Percentiles rank a stretch among this genome's conserved stretches.
Conservation (phyloP, 2,113 vertebrate genomes). For the Trematomus loennbergii region DNA sequence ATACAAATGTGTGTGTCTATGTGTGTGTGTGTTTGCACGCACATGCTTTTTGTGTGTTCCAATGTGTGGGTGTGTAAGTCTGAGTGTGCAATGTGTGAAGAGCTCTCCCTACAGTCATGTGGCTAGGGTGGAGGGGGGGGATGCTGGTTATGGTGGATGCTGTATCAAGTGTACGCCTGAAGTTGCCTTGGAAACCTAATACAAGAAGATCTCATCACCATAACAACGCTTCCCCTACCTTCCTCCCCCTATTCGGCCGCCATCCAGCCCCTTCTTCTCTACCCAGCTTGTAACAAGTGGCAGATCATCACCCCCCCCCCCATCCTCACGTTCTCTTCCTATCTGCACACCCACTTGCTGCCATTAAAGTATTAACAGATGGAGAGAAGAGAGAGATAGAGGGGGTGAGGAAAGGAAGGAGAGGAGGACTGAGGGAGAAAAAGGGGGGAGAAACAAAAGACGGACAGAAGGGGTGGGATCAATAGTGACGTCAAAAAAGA, state of each 20-base stretch:
- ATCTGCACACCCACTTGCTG: slow-evolving; percentile 67
- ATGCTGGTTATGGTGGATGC: slow-evolving; percentile 32
- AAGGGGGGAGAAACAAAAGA: slow-evolving; percentile 22
- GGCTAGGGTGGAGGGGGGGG: slow-evolving; percentile 53
- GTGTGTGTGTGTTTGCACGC: slow-evolving; percentile 48
- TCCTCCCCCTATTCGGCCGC: background rate
- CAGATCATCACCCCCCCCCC: slow-evolving; percentile 24
- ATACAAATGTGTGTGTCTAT: slow-evolving; percentile 34
- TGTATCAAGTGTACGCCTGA: slow-evolving; percentile 77
- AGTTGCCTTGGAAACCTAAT: slow-evolving; percentile 83
- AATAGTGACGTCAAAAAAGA: slow-evolving; percentile 8
- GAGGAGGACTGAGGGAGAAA: slow-evolving; percentile 8
- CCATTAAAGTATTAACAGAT: slow-evolving; percentile 62
- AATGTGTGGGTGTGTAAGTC: slow-evolving; percentile 54
- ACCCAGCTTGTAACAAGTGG: slow-evolving; percentile 53
- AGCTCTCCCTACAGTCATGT: slow-evolving; percentile 71
- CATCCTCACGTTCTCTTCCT: slow-evolving; percentile 3
- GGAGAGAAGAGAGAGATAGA: slow-evolving; percentile 48
- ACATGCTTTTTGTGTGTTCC: slow-evolving; percentile 30
- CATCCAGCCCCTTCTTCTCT: slow-evolving; percentile 35
- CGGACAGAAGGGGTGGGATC: slow-evolving; percentile 31
- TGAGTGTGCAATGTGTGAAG: slow-evolving; percentile 65
- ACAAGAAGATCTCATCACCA: slow-evolving; percentile 82
- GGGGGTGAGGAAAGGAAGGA: slow-evolving; percentile 1
- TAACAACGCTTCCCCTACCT: slow-evolving; percentile 80